Evolutionary conservation across 2,797 vertebrate genomes (phyloP), one percentile per base, ranked within the genome.

Genomic region (Gymnopithys bicolor): DNA sequence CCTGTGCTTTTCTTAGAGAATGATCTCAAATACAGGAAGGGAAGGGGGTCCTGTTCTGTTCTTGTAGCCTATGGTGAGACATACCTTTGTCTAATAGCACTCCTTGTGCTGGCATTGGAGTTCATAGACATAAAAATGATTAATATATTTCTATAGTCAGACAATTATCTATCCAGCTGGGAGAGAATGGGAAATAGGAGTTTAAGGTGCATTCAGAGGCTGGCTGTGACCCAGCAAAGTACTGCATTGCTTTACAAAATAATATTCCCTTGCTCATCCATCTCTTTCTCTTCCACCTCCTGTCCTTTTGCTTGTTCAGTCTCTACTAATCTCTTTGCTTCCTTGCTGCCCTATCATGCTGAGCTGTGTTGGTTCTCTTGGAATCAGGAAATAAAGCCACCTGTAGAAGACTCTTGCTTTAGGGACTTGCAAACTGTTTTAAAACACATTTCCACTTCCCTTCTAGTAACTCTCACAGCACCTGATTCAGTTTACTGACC

Each of bases 91-190:
- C 91, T 91, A 86, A 93, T 84, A 76, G 78, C 76, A 59, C 78
- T 95, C 35, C 63, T 81, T 71, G 51, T 89, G 41, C 81, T 93
- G 73, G 46, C 33, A 59, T 27, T 79, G 60, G 81, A 89, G 70
- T 84, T 89, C 56, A 89, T 2, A 92, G 84, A 80, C 73, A 91
- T 96, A 88, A 94, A 94, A 97, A 90, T 92, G 92, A 93, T 93
- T 71, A 92, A 92, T 94, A 70, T 67, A 83, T 85, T 94, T 84
- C 90, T 90, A 17, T 45, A 96, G 92, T 96, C 80, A 88, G 84
- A 51, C 84, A 87, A 87, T 95, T 92, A 91, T 94, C 90, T 92
- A 60, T 90, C 95, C 94, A 92, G 88, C 93, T 96, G 91, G 76
- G 92, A 91, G 59, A 88, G 62, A 86, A 93, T 86, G 55, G 91